A percentile compares a stretch with the other conserved stretches of the same genome.
phyloP scores from a whole-genome alignment of 2,113 vertebrate species.

The Ifrita kowaldi region DNA sequence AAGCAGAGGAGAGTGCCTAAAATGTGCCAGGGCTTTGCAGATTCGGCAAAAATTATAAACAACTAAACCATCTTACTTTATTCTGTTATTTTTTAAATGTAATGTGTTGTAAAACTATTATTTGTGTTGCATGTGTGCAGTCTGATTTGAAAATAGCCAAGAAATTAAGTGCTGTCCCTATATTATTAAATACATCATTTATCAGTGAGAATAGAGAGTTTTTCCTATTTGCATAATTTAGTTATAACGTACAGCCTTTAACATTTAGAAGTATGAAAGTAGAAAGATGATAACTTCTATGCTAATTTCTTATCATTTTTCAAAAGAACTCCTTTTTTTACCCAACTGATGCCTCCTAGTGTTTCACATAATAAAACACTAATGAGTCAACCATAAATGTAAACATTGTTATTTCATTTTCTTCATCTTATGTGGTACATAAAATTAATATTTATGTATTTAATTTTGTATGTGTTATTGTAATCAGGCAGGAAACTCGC shows the following conservation, averaged over 20 bases:
- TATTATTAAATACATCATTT: neutral
- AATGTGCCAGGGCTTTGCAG: neutral
- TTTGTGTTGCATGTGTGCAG: neutral
- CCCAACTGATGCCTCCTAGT: constrained; percentile 78
- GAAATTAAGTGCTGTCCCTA: neutral
- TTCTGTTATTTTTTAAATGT: neutral
- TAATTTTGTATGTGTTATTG: constrained; percentile 69
- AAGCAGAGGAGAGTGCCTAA: neutral
- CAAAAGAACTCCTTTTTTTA: constrained; percentile 61
- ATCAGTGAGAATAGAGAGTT: neutral
- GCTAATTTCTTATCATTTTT: constrained; percentile 68
- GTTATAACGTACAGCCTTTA: constrained; percentile 19
- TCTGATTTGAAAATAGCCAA: neutral
- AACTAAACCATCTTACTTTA: neutral
- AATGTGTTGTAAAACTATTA: neutral
- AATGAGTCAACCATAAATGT: constrained; percentile 74
- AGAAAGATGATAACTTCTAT: constrained; percentile 32
- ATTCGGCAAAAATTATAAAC: neutral
- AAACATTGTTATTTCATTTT: constrained; percentile 72
- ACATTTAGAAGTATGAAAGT: constrained; percentile 39
- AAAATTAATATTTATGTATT: constrained; percentile 76
- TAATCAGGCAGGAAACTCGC: constrained; percentile 46
- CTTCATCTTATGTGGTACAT: constrained; percentile 58
- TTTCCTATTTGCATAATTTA: constrained; percentile 25
- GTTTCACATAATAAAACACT: constrained; percentile 73